Evolutionary conservation across 2,888 invertebrate genomes (phyloP).

Genomic region (Scaptomyza polygonia): DNA sequence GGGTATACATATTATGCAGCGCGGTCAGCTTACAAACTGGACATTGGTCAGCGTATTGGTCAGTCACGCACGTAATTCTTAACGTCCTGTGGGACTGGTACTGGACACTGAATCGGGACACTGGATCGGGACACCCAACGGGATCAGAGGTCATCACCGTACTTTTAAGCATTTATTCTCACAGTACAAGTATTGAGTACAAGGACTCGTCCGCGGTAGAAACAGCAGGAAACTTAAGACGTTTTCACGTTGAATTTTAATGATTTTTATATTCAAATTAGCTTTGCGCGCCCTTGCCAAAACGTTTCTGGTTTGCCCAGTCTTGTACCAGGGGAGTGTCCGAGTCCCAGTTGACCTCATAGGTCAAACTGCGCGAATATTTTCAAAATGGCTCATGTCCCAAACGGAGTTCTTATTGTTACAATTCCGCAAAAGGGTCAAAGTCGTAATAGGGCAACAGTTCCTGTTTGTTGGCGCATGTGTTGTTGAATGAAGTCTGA

Average conservation of each 20-base stretch:
- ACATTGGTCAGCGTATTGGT: constrained; percentile 82
- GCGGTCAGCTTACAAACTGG: constrained; percentile 71
- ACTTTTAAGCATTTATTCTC: constrained; percentile 82
- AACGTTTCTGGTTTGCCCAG: constrained; percentile 53
- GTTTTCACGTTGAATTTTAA: constrained; percentile 80
- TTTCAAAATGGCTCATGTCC: constrained; percentile 67
- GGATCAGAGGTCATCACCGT: constrained; percentile 83
- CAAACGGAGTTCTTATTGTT: constrained; percentile 30
- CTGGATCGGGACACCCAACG: constrained; percentile 43
- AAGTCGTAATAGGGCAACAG: constrained; percentile 52
- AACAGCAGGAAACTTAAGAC: constrained; percentile 75
- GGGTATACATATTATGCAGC: constrained; percentile 47
- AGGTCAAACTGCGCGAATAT: constrained; percentile 64
- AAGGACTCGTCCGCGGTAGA: constrained; percentile 13
- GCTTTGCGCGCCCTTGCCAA: constrained; percentile 56
- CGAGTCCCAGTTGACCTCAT: constrained; percentile 42
- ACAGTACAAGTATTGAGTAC: constrained; percentile 55
- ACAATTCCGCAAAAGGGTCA: constrained; percentile 66
- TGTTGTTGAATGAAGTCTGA: constrained; percentile 31
- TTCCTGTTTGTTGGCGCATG: constrained; percentile 56
- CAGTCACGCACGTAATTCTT: constrained; percentile 81
- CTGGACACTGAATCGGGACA: constrained; percentile 19
- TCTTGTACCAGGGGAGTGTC: constrained; percentile 61
- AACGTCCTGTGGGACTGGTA: constrained; percentile 45
- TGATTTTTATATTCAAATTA: constrained; percentile 81